Evolutionary conservation across 2,797 vertebrate species (phyloP).

Genomic region (Gallinago stenura): DNA sequence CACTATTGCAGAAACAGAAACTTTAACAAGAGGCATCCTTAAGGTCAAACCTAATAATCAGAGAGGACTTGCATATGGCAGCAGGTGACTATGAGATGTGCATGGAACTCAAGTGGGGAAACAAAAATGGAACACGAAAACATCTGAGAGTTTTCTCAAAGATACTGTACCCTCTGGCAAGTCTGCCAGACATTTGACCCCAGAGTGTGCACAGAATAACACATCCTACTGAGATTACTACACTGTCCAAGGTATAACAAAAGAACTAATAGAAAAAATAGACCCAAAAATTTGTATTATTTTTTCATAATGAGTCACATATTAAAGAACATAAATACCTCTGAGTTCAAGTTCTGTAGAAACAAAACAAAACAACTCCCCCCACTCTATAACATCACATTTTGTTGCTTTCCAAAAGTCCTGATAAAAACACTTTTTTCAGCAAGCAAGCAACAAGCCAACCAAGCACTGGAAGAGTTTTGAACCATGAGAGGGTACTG

Average conservation of each 20-base stretch:
- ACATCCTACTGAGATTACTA: neutral
- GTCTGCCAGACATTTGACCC: neutral
- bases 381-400: neutral
- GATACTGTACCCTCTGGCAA: neutral
- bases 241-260: neutral
- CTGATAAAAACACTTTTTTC: conserved; percentile 36
- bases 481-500: conserved; percentile 14
- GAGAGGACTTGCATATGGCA: neutral
- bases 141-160: neutral
- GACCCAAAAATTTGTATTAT: neutral
- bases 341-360: conserved; percentile 1
- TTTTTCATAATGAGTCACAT: neutral
- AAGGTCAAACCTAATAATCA: neutral
- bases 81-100: neutral
- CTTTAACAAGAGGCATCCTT: neutral
- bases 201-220: neutral
- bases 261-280: neutral
- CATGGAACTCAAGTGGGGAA: neutral
- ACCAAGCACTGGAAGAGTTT: conserved; percentile 28
- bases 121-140: neutral
- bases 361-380: neutral
- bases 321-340: conserved; percentile 16
- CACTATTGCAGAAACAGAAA: neutral
- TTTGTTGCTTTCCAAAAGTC: conserved; percentile 52
- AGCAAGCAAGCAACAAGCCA: conserved; percentile 47